Evolutionary conservation across 2,797 vertebrate genomes (phyloP), one percentile per base, ranked within the genome.

Genomic region (Pangasius krempfi): DNA sequence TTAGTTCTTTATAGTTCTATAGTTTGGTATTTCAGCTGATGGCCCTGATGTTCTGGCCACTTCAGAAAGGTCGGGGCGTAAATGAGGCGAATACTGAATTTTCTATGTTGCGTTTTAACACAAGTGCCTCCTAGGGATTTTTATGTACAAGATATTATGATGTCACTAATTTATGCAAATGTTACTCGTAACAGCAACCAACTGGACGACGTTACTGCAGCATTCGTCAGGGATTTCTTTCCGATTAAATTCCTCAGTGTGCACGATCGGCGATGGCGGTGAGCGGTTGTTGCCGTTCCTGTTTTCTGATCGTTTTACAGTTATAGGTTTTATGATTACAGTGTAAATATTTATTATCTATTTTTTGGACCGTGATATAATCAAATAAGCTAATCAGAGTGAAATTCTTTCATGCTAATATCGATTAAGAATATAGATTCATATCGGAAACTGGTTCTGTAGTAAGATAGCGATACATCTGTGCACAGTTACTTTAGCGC

Each of bases 11-110:
- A 54, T 75, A 30, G 2, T 7, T 56, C 75, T 64, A 2, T 4
- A 22, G 44, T 84, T 84, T 14, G 68, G 79, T 68, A 60, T 88
- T 68, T 70, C 30, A 84, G 94, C 94, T 91, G 93, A 96, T 50
- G 93, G 94, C 94, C 94, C 94, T 86, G 89, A 37, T 4, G n/a
- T n/a, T n/a, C n/a, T n/a, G n/a, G 30, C 0, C 10, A 14, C 16
- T 89, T 90, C 87, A 70, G 85, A 80, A 91, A 89, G 91, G 72
- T 89, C 92, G 70, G 93, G 94, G 94, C 94, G 94, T 94, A 90
- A 92, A 95, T 94, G 94, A 96, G 88, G 95, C 94, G 5, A 73
- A 83, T 60, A 22, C 84, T 47, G 56, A 88, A 40, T 81, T 54
- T 73, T 56, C 47, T 88, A 92, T 75, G 27, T 84, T n/a, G 6